Conservation (phyloP, 2,113 vertebrate species). For the Ammospiza caudacuta region DNA sequence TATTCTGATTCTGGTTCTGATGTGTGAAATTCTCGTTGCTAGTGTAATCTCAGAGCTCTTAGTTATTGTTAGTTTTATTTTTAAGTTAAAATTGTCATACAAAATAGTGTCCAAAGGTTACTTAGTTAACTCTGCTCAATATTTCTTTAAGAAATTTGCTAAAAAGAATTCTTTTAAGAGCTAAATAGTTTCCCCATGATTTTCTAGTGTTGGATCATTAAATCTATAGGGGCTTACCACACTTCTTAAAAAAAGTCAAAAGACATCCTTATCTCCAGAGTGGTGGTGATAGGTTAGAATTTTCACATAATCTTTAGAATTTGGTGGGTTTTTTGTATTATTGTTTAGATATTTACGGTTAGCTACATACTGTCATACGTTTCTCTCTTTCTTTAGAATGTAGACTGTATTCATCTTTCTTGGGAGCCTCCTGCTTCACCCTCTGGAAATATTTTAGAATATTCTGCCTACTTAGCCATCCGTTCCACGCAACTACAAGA, state of each 20-base stretch:
- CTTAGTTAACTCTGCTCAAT: neutral
- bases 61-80: neutral
- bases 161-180: neutral
- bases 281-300: neutral
- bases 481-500: conserved; percentile 83
- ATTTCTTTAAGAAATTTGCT: neutral
- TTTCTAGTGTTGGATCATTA: neutral
- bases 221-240: neutral
- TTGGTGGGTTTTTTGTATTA: accelerated
- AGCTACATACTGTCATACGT: neutral
- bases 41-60: neutral
- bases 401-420: conserved; percentile 92
- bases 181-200: neutral
- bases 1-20: neutral
- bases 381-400: conserved; percentile 74
- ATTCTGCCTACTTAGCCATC: conserved; percentile 96
- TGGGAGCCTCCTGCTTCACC: conserved; percentile 95
- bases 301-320: neutral
- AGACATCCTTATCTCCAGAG: neutral
- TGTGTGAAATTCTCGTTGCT: neutral
- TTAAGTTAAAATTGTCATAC: neutral
- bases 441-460: conserved; percentile 94
- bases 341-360: neutral
- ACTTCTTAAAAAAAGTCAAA: neutral
- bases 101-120: neutral